Percentiles rank a stretch among this genome's conserved stretches.
phyloP scores from a whole-genome alignment of 2,113 vertebrate genomes.

The Uropsilus gracilis region DNA sequence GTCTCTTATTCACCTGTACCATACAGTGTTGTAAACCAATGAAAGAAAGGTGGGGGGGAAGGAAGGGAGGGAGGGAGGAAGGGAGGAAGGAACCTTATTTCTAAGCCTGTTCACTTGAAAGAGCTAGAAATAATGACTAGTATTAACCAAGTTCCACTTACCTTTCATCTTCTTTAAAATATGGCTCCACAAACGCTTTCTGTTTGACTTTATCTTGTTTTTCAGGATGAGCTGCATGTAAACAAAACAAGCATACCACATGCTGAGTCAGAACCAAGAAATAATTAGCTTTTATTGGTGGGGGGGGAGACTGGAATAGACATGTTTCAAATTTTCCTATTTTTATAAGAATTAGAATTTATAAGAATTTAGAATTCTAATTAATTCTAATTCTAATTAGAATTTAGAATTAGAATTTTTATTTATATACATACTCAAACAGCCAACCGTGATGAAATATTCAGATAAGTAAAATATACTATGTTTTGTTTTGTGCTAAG shows the following conservation, averaged over 20 bases:
- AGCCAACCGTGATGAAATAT: not conserved
- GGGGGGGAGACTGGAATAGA: not conserved
- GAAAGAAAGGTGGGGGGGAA: no score
- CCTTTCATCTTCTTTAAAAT: constrained; percentile 86
- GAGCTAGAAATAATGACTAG: not conserved
- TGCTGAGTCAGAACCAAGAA: constrained; percentile 52
- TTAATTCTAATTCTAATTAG: no score
- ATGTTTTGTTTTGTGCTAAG: not conserved
- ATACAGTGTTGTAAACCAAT: no score
- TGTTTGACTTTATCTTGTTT: constrained; percentile 86
- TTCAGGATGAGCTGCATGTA: constrained; percentile 82
- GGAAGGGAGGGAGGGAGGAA: no score
- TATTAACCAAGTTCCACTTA: constrained; percentile 76
- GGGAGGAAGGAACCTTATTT: constrained; percentile 4
- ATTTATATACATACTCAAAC: not conserved
- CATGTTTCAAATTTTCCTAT: not conserved
- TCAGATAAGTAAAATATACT: constrained; percentile 18
- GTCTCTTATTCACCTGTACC: no score
- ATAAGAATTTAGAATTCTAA: no score
- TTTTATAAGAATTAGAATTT: constrained; percentile 9
- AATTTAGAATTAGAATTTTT: not conserved
- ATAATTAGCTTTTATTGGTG: not conserved
- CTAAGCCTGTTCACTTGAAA: not conserved
- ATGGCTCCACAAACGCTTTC: constrained; percentile 86
- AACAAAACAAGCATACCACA: constrained; percentile 63